Conservation (phyloP, 2,113 vertebrate species). For the Cercopithecus mona region DNA sequence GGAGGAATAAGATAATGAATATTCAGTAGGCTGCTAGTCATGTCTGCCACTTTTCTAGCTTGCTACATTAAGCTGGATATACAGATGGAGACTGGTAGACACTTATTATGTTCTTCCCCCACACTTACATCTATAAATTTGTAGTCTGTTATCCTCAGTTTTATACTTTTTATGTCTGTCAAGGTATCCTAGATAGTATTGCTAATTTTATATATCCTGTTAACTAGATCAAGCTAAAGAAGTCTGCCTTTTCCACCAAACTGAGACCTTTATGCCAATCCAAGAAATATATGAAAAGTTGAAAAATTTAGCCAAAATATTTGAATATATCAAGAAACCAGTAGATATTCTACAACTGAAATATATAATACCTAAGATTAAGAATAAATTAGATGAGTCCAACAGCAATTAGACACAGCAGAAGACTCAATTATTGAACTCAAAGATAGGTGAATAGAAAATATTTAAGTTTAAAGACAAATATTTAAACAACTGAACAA, state of each 20-base stretch:
- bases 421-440: neutral
- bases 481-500: neutral
- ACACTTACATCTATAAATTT: neutral
- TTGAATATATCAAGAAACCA: neutral
- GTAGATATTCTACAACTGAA: neutral
- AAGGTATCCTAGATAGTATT: neutral
- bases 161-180: constrained; percentile 3
- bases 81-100: neutral
- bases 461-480: neutral
- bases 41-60: neutral
- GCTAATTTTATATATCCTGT: neutral
- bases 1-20: neutral
- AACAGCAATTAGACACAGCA: neutral
- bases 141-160: neutral
- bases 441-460: neutral
- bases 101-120: neutral
- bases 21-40: neutral
- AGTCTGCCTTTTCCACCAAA: neutral
- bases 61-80: neutral
- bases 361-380: neutral
- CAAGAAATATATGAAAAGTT: neutral
- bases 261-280: neutral
- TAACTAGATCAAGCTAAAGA: neutral
- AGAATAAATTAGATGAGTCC: neutral
- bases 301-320: neutral